Conservation (phyloP, 2,797 vertebrate genomes). For the Necrosyrtes monachus region DNA sequence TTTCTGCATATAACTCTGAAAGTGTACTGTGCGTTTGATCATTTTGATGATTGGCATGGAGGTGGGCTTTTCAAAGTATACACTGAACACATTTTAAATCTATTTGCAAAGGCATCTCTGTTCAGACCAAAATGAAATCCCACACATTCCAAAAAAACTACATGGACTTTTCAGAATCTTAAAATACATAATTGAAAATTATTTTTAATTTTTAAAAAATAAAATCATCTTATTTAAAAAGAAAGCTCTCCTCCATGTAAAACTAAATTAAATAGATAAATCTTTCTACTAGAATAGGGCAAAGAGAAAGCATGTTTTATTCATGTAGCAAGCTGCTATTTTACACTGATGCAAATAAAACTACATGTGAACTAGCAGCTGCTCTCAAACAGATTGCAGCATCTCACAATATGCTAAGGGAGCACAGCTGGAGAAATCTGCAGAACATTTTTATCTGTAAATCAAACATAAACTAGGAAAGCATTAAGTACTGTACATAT, state of each 20-base stretch:
- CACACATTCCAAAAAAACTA: background rate
- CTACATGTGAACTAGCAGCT: conserved; percentile 69
- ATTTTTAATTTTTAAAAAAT: background rate
- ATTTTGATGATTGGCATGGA: background rate
- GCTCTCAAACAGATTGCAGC: conserved; percentile 61
- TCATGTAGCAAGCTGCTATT: conserved; percentile 67
- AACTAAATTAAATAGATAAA: conserved; percentile 25
- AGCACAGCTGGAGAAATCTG: conserved; percentile 71
- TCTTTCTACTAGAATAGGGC: background rate
- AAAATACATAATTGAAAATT: conserved; percentile 1
- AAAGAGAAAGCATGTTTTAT: conserved; percentile 66
- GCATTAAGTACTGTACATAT: conserved; percentile 13
- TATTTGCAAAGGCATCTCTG: background rate
- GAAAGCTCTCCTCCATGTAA: background rate
- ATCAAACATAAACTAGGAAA: conserved; percentile 64
- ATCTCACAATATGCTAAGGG: conserved; percentile 23
- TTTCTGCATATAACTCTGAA: background rate
- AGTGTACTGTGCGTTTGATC: background rate
- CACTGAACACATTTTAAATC: background rate
- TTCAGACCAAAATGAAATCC: background rate
- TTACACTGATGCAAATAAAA: conserved; percentile 67
- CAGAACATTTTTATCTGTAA: conserved; percentile 57
- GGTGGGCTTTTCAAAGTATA: background rate
- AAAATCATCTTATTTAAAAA: conserved; percentile 4
- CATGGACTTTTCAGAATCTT: background rate